These are phyloP conservation scores for Acipenser oxyrinchus DNA, from an alignment of 2,797 vertebrate genomes.

Conservation along the genomic window DNA sequence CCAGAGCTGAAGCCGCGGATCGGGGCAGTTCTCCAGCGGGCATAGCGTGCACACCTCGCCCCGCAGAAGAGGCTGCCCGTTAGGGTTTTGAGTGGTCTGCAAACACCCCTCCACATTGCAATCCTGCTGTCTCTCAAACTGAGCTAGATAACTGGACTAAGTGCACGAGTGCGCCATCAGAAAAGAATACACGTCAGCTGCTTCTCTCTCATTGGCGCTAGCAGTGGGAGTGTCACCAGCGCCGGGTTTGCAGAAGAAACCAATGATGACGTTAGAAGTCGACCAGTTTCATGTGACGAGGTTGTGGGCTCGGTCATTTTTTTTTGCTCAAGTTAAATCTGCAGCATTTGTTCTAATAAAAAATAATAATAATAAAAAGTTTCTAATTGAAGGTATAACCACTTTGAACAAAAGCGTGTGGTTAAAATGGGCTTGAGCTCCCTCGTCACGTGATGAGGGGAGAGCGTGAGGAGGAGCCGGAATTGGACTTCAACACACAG, in stretches of 20 bases:
- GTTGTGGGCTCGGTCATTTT: neutral
- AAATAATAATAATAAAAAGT: no score
- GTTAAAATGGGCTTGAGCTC: neutral
- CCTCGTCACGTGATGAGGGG: conserved; percentile 2
- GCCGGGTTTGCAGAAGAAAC: neutral
- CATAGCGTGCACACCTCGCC: neutral
- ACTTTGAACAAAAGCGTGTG: no score
- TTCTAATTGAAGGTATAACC: no score
- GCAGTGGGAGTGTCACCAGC: neutral
- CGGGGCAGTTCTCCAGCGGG: neutral
- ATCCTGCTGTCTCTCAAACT: neutral
- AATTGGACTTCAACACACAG: neutral
- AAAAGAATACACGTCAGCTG: neutral
- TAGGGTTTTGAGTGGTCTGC: neutral
- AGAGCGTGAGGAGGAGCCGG: neutral
- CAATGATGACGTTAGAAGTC: neutral
- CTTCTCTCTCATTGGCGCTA: neutral
- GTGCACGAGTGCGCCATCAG: no score
- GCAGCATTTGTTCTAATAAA: no score
- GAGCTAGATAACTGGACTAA: no score
- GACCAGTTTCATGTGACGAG: neutral
- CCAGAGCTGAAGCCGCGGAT: conserved; percentile 34
- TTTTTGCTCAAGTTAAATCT: neutral
- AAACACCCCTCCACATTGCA: neutral
- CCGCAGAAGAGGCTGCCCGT: neutral